Evolutionary conservation across 2,888 invertebrate species (phyloP), one percentile per base, ranked within the genome.

Genomic region (Abrostola triplasia): DNA sequence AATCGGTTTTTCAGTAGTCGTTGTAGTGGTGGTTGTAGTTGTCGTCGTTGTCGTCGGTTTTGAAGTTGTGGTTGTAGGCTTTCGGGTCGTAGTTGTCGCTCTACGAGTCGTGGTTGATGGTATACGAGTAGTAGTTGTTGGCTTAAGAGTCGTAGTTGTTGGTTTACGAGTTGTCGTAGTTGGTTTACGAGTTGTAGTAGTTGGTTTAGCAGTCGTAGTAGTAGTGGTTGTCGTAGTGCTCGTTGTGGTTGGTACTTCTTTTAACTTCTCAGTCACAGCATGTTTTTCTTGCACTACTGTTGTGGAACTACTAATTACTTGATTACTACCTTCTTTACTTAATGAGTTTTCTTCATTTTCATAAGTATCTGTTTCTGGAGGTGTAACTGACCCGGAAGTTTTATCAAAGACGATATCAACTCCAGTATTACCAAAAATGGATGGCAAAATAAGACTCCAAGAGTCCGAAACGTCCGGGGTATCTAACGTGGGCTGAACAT

Each of bases 401-500:
- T 95, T 95, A 75, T 96, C 95, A 0, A 96, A 94, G 35, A 95
- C 93, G 50, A 96, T 95, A 73, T 96, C 95, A 13, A 95, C 95
- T 7, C 96, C 96, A 7, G 96, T 96, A 59, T 96, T 96, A 0
- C 97, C 97, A 81, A 98, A 96, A 63, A 98, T 96, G 0, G 97
- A 97, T 0, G 98, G 98, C 52, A 98, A 92, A 69, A 98, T 97
- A 84, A 97, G 96, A 71, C 97, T 97, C 98, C 98, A 98, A 0
- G 96, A 96, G 54, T 96, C 96, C 0, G 96, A 96, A 0, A 97
- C 96, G 84, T 97, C 97, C 0, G 97, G 97, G 0, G 96, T 97
- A 77, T 97, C 97, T 59, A 97, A 90, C 5, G 95, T 91, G 2
- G 95, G 95, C 73, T 91, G 92, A 40, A 88, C 73, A 64, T 83